Base-by-base conservation (phyloP, 2,797 vertebrate genomes). In the Sebastolobus altivelis region DNA sequence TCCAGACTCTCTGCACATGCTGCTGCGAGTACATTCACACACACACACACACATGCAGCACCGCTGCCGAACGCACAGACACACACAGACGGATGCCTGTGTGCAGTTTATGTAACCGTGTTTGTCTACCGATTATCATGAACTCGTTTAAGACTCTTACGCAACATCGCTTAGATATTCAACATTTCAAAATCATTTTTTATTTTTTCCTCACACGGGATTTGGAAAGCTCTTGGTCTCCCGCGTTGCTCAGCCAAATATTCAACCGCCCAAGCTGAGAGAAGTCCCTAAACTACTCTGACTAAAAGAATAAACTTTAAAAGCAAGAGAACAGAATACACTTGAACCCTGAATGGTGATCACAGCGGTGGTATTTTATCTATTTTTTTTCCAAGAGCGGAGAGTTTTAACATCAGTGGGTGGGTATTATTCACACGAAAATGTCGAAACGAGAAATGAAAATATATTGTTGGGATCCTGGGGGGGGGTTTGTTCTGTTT, bases 161-260 rank as follows among this genome's bases (percentile, higher is more conserved):
- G 82, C 58, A 93, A 90, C 75, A 84, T 63, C 84, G 87, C 86
- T 89, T 82, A 83, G 60, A 90, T 80, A 79, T 78, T 90, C 83
- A 79, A 81, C 65, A 60, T 77, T 77, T 81, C 54, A 68, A 68
- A 86, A 74, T 82, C 16, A 68, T 84, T 68, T 86, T 86, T 75
- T 84, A 85, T 73, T 40, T 46, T 8, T 46, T 18, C 6, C 65
- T 69, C 75, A 46, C 61, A 54, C 14, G 1, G 75, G 80, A 78
- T 82, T 86, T 75, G 46, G 75, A 71, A 71, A 87, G 83, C 61
- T 61, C 25, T 14, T 14, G 73, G 55, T 79, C 75, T 84, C 65
- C 67, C n/a, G 35, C 46, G 13, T 49, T 43, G 66, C 65, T 77
- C 49, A 46, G 76, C 75, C 78, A 85, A 82, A 88, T 73, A 78